Conservation (phyloP, 2,888 invertebrate species). For the Machimus rusticus region DNA sequence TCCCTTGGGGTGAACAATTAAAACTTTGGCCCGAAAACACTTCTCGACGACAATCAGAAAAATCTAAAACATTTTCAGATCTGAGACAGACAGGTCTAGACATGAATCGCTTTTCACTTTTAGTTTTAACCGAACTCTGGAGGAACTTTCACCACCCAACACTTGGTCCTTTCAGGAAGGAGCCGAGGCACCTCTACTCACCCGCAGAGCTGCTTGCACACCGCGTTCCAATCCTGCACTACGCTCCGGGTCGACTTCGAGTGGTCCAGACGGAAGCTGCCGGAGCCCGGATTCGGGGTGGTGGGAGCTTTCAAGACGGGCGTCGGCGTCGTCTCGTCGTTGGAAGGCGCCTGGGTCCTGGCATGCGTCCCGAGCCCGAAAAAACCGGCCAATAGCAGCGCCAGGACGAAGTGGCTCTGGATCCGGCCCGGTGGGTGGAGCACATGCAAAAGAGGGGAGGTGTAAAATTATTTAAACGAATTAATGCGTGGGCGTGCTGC, state of each 20-base stretch:
- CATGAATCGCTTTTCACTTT: constrained; percentile 1
- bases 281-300: not conserved
- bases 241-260: constrained; percentile 53
- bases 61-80: constrained; percentile 15
- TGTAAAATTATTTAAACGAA: constrained; percentile 4
- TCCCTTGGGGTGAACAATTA: not conserved
- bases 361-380: constrained; percentile 43
- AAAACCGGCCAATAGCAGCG: constrained; percentile 44
- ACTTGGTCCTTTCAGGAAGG: not conserved
- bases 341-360: not conserved
- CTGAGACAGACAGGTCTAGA: constrained; percentile 15
- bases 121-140: not conserved
- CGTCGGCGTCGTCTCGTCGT: not conserved
- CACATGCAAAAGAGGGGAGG: constrained; percentile 19
- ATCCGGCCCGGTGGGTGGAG: constrained; percentile 1
- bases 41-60: not conserved
- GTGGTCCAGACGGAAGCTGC: constrained; percentile 43
- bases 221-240: constrained; percentile 64
- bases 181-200: constrained; percentile 55
- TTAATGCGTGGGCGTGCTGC: constrained; percentile 4
- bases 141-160: not conserved
- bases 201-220: constrained; percentile 64
- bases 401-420: not conserved
- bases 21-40: not conserved
- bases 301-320: not conserved